phyloP scores from a whole-genome alignment of 2,113 vertebrate species.

The Carassius auratus region DNA sequence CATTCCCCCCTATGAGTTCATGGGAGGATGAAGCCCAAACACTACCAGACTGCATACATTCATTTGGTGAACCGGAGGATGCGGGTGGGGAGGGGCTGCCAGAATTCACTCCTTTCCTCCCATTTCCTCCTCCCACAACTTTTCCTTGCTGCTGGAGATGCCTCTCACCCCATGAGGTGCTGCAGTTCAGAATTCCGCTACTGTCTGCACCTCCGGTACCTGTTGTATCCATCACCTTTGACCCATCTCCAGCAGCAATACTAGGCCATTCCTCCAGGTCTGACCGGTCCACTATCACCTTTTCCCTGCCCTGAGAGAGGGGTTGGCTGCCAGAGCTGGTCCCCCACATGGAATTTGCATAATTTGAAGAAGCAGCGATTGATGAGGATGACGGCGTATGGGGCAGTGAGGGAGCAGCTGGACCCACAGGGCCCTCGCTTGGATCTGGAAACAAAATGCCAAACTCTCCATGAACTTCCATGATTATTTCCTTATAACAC shows the following conservation, averaged over 20 bases:
- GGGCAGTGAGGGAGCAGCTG: conserved; percentile 74
- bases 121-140: conserved; percentile 86
- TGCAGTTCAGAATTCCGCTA: conserved; percentile 68
- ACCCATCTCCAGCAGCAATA: conserved; percentile 92
- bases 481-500: neutral
- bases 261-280: conserved; percentile 99
- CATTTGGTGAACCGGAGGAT: conserved; percentile 78
- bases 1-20: conserved; percentile 73
- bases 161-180: conserved; percentile 84
- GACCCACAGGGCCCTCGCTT: conserved; percentile 63
- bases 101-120: conserved; percentile 60
- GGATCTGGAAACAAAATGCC: conserved; percentile 68
- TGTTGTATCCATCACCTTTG: conserved; percentile 60
- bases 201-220: conserved; percentile 52
- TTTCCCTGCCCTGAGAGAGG: conserved; percentile 97
- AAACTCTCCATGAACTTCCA: neutral
- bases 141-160: conserved; percentile 89
- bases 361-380: conserved; percentile 92
- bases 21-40: conserved; percentile 78
- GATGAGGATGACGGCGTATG: conserved; percentile 74
- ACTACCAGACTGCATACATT: conserved; percentile 80
- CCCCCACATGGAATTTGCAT: conserved; percentile 99
- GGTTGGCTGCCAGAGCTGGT: conserved; percentile 90
- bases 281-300: conserved; percentile 98
- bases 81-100: conserved; percentile 74